Conservation (phyloP, 2,113 vertebrate species). For the Campylomormyrus numenius region DNA sequence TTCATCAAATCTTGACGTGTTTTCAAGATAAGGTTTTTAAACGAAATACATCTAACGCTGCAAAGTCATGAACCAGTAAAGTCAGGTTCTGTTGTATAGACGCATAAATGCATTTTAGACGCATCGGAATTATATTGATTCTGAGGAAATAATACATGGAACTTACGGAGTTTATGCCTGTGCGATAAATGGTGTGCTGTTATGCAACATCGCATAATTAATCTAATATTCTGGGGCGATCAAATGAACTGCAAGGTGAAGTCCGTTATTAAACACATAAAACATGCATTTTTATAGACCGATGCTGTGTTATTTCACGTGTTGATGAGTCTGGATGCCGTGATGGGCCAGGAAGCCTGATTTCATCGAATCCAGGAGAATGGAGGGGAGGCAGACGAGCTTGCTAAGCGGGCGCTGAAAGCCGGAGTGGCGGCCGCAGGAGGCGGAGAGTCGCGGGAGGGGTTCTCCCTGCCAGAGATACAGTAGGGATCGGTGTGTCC, state of each 20-base stretch:
- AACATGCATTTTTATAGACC: not conserved
- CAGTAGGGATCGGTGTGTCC: not conserved
- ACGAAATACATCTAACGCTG: not conserved
- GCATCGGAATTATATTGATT: not conserved
- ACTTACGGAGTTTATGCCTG: not conserved
- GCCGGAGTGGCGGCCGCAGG: not conserved
- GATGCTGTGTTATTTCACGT: not conserved
- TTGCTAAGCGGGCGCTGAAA: not conserved
- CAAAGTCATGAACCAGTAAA: not conserved
- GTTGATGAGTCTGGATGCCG: not conserved
- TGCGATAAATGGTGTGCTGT: not conserved
- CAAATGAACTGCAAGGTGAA: not conserved
- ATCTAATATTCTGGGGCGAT: not conserved
- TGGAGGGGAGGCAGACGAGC: not conserved
- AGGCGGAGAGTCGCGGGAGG: not conserved
- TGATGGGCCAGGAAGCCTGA: not conserved
- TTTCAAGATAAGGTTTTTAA: not conserved
- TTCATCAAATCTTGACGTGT: not conserved
- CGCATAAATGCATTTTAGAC: not conserved
- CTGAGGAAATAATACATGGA: not conserved
- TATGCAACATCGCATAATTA: not conserved
- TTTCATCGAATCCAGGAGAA: not conserved
- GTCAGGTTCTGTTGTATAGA: not conserved
- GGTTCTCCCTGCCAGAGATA: not conserved
- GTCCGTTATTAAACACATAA: not conserved